Base-by-base conservation (phyloP, 2,888 invertebrate species). In the Cistogaster globosa region DNA sequence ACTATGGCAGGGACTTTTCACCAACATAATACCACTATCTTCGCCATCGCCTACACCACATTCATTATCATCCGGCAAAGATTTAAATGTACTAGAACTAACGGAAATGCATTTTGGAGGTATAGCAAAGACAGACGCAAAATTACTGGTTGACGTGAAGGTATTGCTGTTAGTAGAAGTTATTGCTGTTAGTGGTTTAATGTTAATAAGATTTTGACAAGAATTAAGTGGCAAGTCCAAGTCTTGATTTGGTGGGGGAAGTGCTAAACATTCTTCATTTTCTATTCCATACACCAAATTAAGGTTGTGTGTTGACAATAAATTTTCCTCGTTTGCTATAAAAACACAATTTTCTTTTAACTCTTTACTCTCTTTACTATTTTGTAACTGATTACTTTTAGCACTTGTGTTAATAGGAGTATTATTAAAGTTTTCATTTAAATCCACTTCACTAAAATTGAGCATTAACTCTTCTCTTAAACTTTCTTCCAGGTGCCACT, bases 11-110 rank as follows among this genome's bases (percentile, higher is more conserved):
- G 76, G 81, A 20, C 67, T 84, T 72, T 81, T 71, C 71, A 57
- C 84, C 51, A 76, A 58, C 62, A 72, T 68, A 42, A 83, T 74
- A 69, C 78, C 83, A 74, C 83, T 83, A 79, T 79, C 79, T 79
- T 84, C 79, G 38, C 79, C 83, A 79, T 84, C 79, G 14, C 55
- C 78, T 26, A 83, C 79, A 75, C 79, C 83, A 62, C 78, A 79
- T 63, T 75, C 83, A 53, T 63, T 84, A 63, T 69, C 69, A 63
- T 48, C 63, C 69, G 75, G 36, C 63, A n/a, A 51, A 63, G 55
- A 69, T 68, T 75, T 67, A 11, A 75, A 48, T 55, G 14, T 7
- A 45, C 2, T 14, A 26, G 48, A 18, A 32, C 65, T 60, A 53
- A 32, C 53, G 53, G 67, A 48, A 63, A 22, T 58, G 16, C 26